Percentiles rank a stretch among this genome's conserved stretches.
Conservation (phyloP, 2,888 invertebrate species). For the Diogma glabrata region DNA sequence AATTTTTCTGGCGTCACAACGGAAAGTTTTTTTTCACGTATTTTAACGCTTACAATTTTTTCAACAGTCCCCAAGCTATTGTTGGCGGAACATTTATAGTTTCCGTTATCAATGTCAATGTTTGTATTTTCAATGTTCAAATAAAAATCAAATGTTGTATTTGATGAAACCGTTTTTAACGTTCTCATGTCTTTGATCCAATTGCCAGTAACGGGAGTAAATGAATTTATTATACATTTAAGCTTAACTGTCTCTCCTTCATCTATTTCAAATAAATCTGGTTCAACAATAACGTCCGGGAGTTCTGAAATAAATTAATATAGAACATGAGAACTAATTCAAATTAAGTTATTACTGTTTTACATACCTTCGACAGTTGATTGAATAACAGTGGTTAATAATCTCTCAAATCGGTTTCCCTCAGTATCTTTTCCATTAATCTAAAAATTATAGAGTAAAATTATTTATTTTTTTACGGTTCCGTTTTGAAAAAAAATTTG, state of each 20-base stretch:
- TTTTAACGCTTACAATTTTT: conserved; percentile 13
- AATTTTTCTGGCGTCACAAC: conserved; percentile 9
- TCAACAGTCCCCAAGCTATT: conserved; percentile 37
- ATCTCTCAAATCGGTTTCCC: conserved; percentile 48
- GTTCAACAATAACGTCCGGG: conserved; percentile 41
- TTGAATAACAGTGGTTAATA: conserved; percentile 54
- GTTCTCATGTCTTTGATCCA: conserved; percentile 14
- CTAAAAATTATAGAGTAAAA: conserved; percentile 31
- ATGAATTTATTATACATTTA: conserved; percentile 47
- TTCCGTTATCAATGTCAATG: conserved; percentile 32
- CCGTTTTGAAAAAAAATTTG: too few relatives aligned
- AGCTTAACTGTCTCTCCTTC: conserved; percentile 39
- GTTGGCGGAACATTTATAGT: conserved; percentile 38
- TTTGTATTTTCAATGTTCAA: conserved; percentile 14
- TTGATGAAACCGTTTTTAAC: conserved; percentile 10
- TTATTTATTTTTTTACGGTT: too few relatives aligned
- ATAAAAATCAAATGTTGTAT: conserved; percentile 8
- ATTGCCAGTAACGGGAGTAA: conserved; percentile 42
- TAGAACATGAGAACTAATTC: neutral
- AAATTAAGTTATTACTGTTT: neutral
- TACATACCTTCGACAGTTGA: conserved; percentile 20
- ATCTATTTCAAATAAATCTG: conserved; percentile 27
- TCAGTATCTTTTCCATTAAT: conserved; percentile 49
- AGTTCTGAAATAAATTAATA: conserved; percentile 34
- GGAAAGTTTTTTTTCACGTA: conserved; percentile 12